phyloP scores from a whole-genome alignment of 1,140 invertebrate genomes.

The Drosophila bifasciata region DNA sequence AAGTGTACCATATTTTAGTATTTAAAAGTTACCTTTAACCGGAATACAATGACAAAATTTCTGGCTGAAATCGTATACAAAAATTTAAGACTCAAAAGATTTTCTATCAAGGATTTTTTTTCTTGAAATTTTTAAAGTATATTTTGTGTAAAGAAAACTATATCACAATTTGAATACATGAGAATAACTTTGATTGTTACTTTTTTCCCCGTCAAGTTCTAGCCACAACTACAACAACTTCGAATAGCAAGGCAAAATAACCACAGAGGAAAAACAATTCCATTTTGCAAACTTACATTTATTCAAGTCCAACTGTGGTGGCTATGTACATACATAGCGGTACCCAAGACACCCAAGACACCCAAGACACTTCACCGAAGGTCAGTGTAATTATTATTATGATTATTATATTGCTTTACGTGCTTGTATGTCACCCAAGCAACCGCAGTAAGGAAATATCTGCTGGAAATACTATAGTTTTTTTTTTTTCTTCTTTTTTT shows the following conservation, averaged over 20 bases:
- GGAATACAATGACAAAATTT: not conserved
- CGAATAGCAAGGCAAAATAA: slow-evolving; percentile 9
- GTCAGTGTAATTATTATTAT: slow-evolving; percentile 57
- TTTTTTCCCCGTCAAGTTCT: not conserved
- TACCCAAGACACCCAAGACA: slow-evolving; percentile 29
- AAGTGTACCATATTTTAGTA: no score
- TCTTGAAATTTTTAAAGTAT: no score
- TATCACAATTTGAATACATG: no score
- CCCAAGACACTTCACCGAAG: slow-evolving; percentile 50
- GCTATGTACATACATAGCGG: slow-evolving; percentile 36
- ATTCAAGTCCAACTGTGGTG: slow-evolving; percentile 53
- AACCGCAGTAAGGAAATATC: slow-evolving; percentile 57
- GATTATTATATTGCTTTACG: slow-evolving; percentile 33
- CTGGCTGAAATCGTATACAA: no score
- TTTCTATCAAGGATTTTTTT: not conserved
- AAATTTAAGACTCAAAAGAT: no score
- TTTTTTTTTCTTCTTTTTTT: not conserved
- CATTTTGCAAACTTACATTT: slow-evolving; percentile 47
- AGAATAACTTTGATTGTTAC: not conserved
- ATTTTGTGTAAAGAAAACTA: no score
- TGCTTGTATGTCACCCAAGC: slow-evolving; percentile 44
- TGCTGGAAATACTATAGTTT: slow-evolving; percentile 46
- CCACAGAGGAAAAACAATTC: slow-evolving; percentile 45
- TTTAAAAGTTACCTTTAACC: not conserved
- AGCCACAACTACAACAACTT: not conserved